These are phyloP conservation scores for Oncopodura yosiiana DNA, from an alignment of 1,140 invertebrate species.

Conservation along the genomic window DNA sequence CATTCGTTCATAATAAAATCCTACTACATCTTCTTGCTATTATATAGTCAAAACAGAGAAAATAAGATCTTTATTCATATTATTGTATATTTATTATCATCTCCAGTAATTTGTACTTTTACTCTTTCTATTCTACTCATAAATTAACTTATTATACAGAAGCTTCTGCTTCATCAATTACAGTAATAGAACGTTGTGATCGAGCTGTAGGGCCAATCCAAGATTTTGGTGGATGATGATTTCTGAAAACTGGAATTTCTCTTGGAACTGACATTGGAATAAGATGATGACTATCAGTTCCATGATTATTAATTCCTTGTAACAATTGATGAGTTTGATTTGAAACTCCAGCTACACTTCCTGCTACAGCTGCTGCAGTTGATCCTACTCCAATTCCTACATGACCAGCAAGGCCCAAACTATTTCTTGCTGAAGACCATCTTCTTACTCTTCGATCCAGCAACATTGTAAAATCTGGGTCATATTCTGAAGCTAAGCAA, in stretches of 20 bases:
- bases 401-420: conserved; percentile 13
- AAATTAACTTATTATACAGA: too few relatives aligned
- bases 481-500: conserved; percentile 15
- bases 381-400: conserved; percentile 35
- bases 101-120: too few relatives aligned
- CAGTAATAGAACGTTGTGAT: conserved; percentile 49
- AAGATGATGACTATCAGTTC: conserved; percentile 9
- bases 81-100: too few relatives aligned
- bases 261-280: conserved; percentile 14
- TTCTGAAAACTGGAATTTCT: conserved; percentile 32
- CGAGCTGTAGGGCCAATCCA: too few relatives aligned
- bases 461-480: conserved; percentile 40
- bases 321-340: not conserved
- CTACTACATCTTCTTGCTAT: too few relatives aligned
- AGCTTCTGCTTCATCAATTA: conserved; percentile 58
- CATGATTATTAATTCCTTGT: not conserved
- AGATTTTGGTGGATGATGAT: too few relatives aligned
- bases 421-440: conserved; percentile 53
- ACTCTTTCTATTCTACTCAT: too few relatives aligned
- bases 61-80: too few relatives aligned
- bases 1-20: too few relatives aligned
- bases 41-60: too few relatives aligned
- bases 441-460: conserved; percentile 55
- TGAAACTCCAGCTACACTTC: conserved; percentile 22
- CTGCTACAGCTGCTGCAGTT: conserved; percentile 16